Evolutionary conservation across 2,797 vertebrate genomes (phyloP).

Genomic region (Harpagifer antarcticus): DNA sequence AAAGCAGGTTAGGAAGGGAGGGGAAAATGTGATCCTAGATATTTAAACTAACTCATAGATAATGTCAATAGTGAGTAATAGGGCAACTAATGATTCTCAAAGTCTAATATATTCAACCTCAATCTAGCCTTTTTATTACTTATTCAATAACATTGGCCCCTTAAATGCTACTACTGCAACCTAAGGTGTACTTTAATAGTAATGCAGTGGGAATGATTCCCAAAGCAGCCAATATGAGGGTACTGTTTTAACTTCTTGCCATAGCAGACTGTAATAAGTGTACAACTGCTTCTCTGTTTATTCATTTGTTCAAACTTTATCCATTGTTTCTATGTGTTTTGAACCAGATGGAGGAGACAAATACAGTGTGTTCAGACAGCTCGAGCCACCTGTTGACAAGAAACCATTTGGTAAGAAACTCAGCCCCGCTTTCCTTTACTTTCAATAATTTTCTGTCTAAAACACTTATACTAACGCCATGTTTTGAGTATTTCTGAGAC

Average conservation of each 20-base stretch:
- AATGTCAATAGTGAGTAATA: constrained; percentile 2
- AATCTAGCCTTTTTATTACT: constrained; percentile 8
- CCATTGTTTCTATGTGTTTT: constrained; percentile 47
- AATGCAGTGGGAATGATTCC: neutral
- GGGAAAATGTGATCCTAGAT: constrained; percentile 1
- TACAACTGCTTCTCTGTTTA: neutral
- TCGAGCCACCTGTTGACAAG: constrained; percentile 90
- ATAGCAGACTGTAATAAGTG: neutral
- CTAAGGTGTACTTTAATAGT: neutral
- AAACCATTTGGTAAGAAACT: constrained; percentile 90
- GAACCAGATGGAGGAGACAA: constrained; percentile 92
- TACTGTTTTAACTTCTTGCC: neutral
- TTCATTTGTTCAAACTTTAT: neutral
- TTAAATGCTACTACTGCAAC: neutral
- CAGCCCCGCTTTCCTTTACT: neutral
- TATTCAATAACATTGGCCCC: neutral
- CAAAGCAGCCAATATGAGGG: constrained; percentile 5
- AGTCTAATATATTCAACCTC: neutral
- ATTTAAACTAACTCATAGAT: neutral
- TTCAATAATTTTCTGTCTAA: neutral
- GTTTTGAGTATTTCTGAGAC: neutral
- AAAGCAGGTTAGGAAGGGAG: constrained; percentile 3
- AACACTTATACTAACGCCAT: neutral
- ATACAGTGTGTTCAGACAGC: constrained; percentile 96
- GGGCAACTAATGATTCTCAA: neutral